A percentile compares a stretch with the other conserved stretches of the same genome.
Evolutionary conservation across 1,140 invertebrate genomes (phyloP).

Genomic region (Holotrichia oblita): DNA sequence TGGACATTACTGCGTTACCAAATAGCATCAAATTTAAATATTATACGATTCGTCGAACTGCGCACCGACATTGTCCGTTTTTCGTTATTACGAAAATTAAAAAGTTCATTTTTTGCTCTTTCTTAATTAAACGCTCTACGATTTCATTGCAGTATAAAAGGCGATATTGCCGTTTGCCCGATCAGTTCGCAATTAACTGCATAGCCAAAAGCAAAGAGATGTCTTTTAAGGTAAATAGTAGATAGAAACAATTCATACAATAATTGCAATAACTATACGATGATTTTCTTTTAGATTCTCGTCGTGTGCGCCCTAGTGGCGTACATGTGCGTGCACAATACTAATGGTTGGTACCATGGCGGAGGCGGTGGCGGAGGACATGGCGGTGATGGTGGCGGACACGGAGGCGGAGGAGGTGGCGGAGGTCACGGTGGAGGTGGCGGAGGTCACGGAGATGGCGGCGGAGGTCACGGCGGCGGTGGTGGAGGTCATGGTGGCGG

Average conservation of each 20-base stretch:
- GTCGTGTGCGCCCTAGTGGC: conserved; percentile 20
- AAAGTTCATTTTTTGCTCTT: conserved; percentile 11
- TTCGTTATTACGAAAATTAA: conserved; percentile 17
- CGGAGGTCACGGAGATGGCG: conserved; percentile 44
- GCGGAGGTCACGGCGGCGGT: conserved; percentile 41
- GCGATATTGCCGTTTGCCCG: background rate
- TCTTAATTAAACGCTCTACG: conserved; percentile 7
- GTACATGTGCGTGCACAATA: background rate
- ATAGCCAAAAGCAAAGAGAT: background rate
- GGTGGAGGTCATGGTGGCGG: conserved; percentile 16
- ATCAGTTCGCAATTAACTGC: background rate
- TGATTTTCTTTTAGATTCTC: background rate
- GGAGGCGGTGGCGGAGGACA: conserved; percentile 24
- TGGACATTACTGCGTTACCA: background rate
- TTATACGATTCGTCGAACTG: conserved; percentile 1
- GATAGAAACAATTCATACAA: too few relatives aligned
- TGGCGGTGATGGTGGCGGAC: conserved; percentile 39
- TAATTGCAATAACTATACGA: background rate
- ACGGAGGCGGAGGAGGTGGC: conserved; percentile 45
- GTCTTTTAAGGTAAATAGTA: conserved; percentile 29
- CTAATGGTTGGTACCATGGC: conserved; percentile 35
- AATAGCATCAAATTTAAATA: conserved; percentile 4
- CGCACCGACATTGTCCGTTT: background rate
- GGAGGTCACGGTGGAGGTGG: conserved; percentile 53
- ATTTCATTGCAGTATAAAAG: background rate